phyloP scores from a whole-genome alignment of 2,888 invertebrate genomes.

The Brenthis ino region DNA sequence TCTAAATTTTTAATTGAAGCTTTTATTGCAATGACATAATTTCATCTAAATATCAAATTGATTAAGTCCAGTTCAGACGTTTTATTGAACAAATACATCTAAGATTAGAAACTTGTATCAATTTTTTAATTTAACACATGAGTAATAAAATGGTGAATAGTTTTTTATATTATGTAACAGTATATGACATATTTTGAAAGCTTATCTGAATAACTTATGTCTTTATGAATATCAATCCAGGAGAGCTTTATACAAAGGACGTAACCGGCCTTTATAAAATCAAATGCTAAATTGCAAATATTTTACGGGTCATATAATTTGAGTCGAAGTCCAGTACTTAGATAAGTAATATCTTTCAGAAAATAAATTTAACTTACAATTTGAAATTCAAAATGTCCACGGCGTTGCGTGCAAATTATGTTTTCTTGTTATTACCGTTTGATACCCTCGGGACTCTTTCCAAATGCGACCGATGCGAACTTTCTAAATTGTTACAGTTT shows the following conservation, averaged over 20 bases:
- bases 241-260: slow-evolving; percentile 57
- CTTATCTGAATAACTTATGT: not conserved
- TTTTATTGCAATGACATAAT: slow-evolving; percentile 31
- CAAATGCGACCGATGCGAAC: slow-evolving; percentile 33
- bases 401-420: slow-evolving; percentile 40
- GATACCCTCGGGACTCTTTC: slow-evolving; percentile 36
- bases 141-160: not conserved
- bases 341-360: slow-evolving; percentile 16
- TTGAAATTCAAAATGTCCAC: slow-evolving; percentile 66
- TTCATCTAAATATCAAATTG: slow-evolving; percentile 34
- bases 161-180: not conserved
- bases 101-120: slow-evolving; percentile 13
- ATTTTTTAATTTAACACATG: not conserved
- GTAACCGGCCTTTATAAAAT: slow-evolving; percentile 64
- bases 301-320: slow-evolving; percentile 17
- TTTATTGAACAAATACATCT: slow-evolving; percentile 29
- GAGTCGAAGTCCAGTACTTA: slow-evolving; percentile 1
- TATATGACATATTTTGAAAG: not conserved
- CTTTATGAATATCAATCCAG: slow-evolving; percentile 33
- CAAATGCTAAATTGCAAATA: slow-evolving; percentile 70
- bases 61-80: slow-evolving; percentile 9
- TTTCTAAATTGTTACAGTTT: slow-evolving; percentile 30
- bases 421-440: slow-evolving; percentile 34
- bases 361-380: slow-evolving; percentile 40
- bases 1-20: slow-evolving; percentile 35